Percentiles rank a stretch among this genome's conserved stretches.
Conservation (phyloP, 2,888 invertebrate genomes). For the Megalurothrips usitatus region DNA sequence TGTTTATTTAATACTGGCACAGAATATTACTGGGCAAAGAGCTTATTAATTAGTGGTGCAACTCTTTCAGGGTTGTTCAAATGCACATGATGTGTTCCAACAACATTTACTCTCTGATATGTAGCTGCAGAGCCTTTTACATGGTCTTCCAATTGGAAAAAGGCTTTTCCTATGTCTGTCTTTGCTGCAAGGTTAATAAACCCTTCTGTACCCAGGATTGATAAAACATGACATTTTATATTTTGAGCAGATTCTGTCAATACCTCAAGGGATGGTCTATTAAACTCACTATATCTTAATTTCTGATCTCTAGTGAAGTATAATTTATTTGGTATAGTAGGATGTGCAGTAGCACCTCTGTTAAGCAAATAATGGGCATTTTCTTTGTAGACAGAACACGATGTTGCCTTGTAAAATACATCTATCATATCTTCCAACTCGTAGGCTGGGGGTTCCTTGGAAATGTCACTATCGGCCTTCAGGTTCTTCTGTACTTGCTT, state of each 20-base stretch:
- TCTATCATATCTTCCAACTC: background rate
- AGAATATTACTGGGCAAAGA: constrained; percentile 43
- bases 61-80: constrained; percentile 54
- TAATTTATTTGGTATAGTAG: background rate
- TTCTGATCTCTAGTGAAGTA: background rate
- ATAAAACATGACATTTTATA: constrained; percentile 36
- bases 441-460: background rate
- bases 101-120: constrained; percentile 44
- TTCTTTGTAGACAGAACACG: background rate
- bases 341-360: background rate
- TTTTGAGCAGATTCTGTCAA: constrained; percentile 32
- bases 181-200: background rate
- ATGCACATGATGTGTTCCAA: constrained; percentile 60
- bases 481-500: background rate
- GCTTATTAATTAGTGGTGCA: constrained; percentile 50
- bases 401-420: background rate
- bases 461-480: background rate
- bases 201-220: constrained; percentile 36
- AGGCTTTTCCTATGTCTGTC: background rate
- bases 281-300: background rate
- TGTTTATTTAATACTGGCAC: background rate
- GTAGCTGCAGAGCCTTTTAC: constrained; percentile 30
- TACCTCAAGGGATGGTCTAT: background rate
- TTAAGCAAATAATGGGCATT: background rate
- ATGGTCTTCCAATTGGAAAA: background rate